Conservation (phyloP, 2,888 invertebrate species). For the Drosophila fungiperda region DNA sequence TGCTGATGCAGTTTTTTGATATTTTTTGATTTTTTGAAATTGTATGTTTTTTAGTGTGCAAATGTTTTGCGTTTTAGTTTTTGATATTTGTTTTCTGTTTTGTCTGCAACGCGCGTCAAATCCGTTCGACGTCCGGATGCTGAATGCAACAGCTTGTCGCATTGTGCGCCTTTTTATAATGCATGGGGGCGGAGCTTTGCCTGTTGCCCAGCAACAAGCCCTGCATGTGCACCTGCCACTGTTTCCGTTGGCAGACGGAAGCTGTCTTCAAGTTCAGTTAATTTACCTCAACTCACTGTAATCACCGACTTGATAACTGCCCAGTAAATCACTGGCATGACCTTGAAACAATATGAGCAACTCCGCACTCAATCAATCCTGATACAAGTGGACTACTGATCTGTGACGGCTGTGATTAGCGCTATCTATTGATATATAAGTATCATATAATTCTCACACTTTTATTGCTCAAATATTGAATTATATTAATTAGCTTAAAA, state of each 20-base stretch:
- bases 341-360: neutral
- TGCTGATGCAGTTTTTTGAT: neutral
- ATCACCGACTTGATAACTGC: neutral
- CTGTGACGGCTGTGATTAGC: neutral
- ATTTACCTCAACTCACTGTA: no score
- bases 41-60: neutral
- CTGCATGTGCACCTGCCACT: neutral
- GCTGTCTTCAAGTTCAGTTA: neutral
- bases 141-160: constrained; percentile 3
- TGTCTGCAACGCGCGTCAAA: neutral
- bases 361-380: neutral
- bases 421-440: neutral
- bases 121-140: neutral
- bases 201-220: neutral
- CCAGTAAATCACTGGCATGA: neutral
- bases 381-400: neutral
- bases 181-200: neutral
- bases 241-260: neutral
- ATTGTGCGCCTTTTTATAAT: neutral
- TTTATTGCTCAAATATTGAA: neutral
- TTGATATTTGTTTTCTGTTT: neutral
- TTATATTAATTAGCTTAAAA: neutral
- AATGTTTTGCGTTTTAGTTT: no score
- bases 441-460: neutral
- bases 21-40: neutral